These are phyloP conservation scores for Drosophila borborema DNA, from an alignment of 2,888 invertebrate species.

Conservation along the genomic window DNA sequence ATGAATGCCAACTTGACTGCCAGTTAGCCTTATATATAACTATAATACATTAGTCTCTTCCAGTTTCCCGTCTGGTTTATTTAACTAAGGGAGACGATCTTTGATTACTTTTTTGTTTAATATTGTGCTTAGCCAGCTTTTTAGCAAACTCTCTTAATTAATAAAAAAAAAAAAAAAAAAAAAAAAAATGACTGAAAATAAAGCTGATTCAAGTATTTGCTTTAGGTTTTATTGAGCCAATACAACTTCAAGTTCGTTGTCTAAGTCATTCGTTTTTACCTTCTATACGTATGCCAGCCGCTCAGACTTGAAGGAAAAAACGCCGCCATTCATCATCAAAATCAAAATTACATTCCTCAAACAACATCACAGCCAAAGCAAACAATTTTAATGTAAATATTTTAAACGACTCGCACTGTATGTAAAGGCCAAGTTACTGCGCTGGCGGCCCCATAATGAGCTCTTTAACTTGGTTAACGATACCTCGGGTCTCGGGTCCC, in stretches of 20 bases:
- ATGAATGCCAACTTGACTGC: not conserved
- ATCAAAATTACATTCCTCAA: conserved; percentile 27
- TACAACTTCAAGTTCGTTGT: conserved; percentile 5
- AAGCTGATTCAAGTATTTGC: not conserved
- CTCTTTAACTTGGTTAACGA: conserved; percentile 60
- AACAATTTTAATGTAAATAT: conserved; percentile 78
- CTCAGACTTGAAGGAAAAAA: conserved; percentile 23
- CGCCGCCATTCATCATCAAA: conserved; percentile 27
- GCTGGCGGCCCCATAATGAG: conserved; percentile 60
- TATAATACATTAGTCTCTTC: not conserved
- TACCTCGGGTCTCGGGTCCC: conserved; percentile 30
- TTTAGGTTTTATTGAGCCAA: not conserved
- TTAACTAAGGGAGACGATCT: not conserved
- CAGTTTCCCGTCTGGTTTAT: not conserved
- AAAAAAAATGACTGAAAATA: not conserved
- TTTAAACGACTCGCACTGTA: conserved; percentile 43
- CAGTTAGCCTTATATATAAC: not conserved
- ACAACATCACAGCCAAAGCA: conserved; percentile 20
- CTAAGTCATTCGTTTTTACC: conserved; percentile 7
- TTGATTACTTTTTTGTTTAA: not conserved
- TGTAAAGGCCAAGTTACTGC: conserved; percentile 28
- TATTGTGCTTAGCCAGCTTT: not conserved
- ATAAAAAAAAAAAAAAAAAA: not conserved
- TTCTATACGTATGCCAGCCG: not conserved
- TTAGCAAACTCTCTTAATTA: not conserved